Conservation (phyloP, 2,797 vertebrate genomes). For the Catostomus latipinnis region DNA sequence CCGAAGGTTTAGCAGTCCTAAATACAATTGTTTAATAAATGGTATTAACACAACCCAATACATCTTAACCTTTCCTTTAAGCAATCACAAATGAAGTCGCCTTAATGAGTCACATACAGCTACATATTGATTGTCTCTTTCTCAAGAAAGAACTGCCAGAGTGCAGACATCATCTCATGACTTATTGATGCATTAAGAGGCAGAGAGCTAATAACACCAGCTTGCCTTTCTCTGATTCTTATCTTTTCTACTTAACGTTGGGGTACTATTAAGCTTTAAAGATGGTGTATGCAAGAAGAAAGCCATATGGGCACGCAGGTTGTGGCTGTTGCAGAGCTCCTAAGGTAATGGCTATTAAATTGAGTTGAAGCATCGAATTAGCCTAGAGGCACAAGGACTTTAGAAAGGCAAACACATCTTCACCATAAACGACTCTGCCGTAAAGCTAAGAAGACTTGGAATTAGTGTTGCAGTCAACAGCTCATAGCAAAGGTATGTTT, state of each 20-base stretch:
- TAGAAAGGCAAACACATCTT: constrained; percentile 68
- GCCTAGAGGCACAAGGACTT: constrained; percentile 69
- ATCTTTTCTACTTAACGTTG: constrained; percentile 42
- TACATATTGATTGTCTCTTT: constrained; percentile 43
- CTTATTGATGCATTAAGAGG: constrained; percentile 44
- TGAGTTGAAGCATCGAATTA: constrained; percentile 66
- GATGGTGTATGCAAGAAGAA: constrained; percentile 56
- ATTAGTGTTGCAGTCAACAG: constrained; percentile 51
- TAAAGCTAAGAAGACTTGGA: constrained; percentile 49
- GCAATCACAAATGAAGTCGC: constrained; percentile 11
- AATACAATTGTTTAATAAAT: constrained; percentile 17
- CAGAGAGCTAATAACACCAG: constrained; percentile 39
- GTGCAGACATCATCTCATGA: constrained; percentile 49
- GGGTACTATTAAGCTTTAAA: constrained; percentile 43
- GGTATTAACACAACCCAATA: not conserved
- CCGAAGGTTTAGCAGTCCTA: not conserved
- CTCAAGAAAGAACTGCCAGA: constrained; percentile 28
- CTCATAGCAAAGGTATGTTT: constrained; percentile 47
- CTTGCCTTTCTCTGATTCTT: constrained; percentile 29
- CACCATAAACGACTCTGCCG: constrained; percentile 53
- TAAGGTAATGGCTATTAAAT: constrained; percentile 71
- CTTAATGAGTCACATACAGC: constrained; percentile 38
- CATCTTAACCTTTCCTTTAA: constrained; percentile 30
- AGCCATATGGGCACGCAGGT: constrained; percentile 65
- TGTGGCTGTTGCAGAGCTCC: constrained; percentile 73